A percentile compares a stretch with the other conserved stretches of the same genome.
Conservation (phyloP, 1,140 invertebrate species). For the Aradophagus sp. region DNA sequence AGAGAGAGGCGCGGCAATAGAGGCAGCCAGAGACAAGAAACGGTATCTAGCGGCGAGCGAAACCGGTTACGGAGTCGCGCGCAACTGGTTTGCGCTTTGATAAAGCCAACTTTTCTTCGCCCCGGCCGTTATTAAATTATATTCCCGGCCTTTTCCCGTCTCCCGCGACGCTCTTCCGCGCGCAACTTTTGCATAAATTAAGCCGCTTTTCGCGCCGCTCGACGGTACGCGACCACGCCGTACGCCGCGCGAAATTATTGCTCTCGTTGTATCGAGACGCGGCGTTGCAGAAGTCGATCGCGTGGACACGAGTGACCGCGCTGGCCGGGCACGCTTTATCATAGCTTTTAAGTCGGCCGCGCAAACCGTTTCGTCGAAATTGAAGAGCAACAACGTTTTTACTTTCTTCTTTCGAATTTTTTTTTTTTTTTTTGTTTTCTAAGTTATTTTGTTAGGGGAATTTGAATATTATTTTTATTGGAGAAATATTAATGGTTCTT, state of each 20-base stretch:
- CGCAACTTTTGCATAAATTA: slow-evolving; percentile 21
- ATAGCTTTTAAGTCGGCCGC: too few species aligned
- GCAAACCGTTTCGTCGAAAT: too few species aligned
- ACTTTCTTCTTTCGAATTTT: too few species aligned
- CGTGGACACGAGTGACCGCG: not conserved
- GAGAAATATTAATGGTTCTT: too few species aligned
- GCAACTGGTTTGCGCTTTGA: slow-evolving; percentile 70
- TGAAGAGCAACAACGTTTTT: too few species aligned
- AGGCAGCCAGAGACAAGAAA: slow-evolving; percentile 12
- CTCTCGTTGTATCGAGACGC: too few species aligned
- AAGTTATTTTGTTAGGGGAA: too few species aligned
- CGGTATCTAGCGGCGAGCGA: slow-evolving; percentile 40
- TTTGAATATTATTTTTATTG: too few species aligned
- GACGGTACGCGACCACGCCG: not conserved
- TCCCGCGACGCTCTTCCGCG: slow-evolving; percentile 26
- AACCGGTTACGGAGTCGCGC: slow-evolving; percentile 62
- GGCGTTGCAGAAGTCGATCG: too few species aligned
- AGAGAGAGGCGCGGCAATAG: slow-evolving; percentile 22
- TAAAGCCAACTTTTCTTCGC: slow-evolving; percentile 62
- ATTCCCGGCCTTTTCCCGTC: slow-evolving; percentile 51
- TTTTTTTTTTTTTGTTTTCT: too few species aligned
- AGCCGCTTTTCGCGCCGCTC: not conserved
- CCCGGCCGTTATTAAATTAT: slow-evolving; percentile 68
- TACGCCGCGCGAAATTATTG: too few species aligned
- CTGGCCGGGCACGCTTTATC: too few species aligned